Evolutionary conservation across 2,113 vertebrate genomes (phyloP), one percentile per base, ranked within the genome.

Genomic region (Pomatostomus ruficeps): DNA sequence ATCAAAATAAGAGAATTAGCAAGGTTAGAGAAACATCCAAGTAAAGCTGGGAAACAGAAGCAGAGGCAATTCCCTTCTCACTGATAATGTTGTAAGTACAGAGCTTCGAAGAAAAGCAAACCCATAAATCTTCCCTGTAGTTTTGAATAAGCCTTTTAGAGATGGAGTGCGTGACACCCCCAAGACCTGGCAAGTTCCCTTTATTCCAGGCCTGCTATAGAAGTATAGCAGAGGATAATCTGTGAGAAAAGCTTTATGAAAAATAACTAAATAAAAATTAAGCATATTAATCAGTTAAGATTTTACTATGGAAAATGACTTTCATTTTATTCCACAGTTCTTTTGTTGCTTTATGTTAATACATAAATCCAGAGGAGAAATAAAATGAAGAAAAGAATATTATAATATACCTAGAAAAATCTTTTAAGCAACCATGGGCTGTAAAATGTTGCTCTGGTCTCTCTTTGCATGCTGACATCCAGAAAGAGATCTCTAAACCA

Each of bases 161-260:
- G 66, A 62, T 19, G 10, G 20, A 87, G 8, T 0, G 0, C 0
- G 0, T 61, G n/a, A 81, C 57, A 76, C 16, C 18, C 28, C 3
- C 28, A 78, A 68, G 43, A 65, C 62, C 52, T 91, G 42, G 35
- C 49, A 84, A 67, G 57, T 78, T 84, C 18, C 35, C 26, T 81
- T 78, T 87, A 67, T 81, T 93, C 54, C 68, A 70, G n/a, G 12
- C 26, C 49, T 84, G 43, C 65, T 77, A 26, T 29, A 65, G 40
- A 58, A 68, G 18, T 24, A 86, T 17, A 86, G 25, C 25, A 58
- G 25, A 68, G 26, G 57, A 78, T 79, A 93, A 95, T 65, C 77
- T 48, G 31, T 23, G 22, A 85, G 46, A 88, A 95, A 85, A 83
- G 33, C 38, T 85, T 68, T 61, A 28, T 23, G 3, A 23, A 51